Conservation (phyloP, 1,140 invertebrate species). For the Drosophila biarmipes region DNA sequence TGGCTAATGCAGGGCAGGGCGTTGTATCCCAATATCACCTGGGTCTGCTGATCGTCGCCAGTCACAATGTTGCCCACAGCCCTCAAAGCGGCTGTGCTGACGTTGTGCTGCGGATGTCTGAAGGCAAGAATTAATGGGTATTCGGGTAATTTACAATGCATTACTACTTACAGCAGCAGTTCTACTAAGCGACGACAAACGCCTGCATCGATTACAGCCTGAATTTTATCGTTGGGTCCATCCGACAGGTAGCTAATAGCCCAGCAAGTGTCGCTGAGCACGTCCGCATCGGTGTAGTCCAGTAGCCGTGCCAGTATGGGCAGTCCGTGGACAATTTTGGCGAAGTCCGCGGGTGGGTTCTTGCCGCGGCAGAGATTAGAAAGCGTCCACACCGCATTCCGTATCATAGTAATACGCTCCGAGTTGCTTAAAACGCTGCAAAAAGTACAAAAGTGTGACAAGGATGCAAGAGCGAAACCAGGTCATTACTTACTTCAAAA, state of each 20-base stretch:
- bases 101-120: conserved; percentile 94
- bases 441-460: conserved; percentile 28
- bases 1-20: conserved; percentile 94
- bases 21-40: conserved; percentile 96
- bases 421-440: conserved; percentile 92
- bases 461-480: not conserved
- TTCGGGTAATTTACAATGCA: not conserved
- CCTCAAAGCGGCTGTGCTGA: conserved; percentile 97
- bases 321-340: conserved; percentile 92
- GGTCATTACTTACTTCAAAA: conserved; percentile 91
- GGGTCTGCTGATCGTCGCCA: conserved; percentile 98
- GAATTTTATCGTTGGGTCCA: conserved; percentile 99
- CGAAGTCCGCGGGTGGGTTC: conserved; percentile 97
- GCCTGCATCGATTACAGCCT: conserved; percentile 98
- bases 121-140: not conserved
- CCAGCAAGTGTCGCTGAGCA: conserved; percentile 98
- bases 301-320: conserved; percentile 94
- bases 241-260: conserved; percentile 97
- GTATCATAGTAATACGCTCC: conserved; percentile 94
- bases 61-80: conserved; percentile 99
- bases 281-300: conserved; percentile 95
- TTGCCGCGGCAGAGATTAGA: conserved; percentile 98
- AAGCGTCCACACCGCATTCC: conserved; percentile 99
- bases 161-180: conserved; percentile 91
- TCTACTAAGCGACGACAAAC: conserved; percentile 97